Evolutionary conservation across 1,140 invertebrate genomes (phyloP).

Genomic region (Eciton burchellii): DNA sequence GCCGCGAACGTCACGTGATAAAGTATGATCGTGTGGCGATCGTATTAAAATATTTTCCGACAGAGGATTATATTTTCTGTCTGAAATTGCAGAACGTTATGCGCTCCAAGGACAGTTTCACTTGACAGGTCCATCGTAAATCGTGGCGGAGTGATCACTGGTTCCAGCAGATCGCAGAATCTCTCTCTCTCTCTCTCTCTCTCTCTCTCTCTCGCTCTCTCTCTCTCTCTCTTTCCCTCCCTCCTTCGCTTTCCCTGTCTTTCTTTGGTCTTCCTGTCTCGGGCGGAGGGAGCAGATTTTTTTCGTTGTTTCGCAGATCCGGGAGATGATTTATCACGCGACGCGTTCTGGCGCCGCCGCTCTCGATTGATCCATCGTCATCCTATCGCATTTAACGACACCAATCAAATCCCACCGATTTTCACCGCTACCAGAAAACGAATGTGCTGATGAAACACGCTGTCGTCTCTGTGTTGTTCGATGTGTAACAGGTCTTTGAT

Average conservation of each 20-base stretch:
- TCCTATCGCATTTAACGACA: conserved; percentile 54
- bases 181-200: neutral
- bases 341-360: conserved; percentile 40
- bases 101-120: conserved; percentile 21
- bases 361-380: conserved; percentile 64
- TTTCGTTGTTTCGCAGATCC: conserved; percentile 20
- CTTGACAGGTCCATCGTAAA: conserved; percentile 32
- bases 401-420: conserved; percentile 59
- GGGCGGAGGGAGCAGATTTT: conserved; percentile 37
- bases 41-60: conserved; percentile 5
- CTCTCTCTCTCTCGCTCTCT: no score
- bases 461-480: conserved; percentile 72
- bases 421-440: conserved; percentile 67
- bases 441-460: conserved; percentile 70
- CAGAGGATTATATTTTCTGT: conserved; percentile 16
- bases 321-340: conserved; percentile 7
- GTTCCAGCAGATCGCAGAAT: conserved; percentile 84
- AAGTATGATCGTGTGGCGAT: neutral
- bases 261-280: neutral
- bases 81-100: neutral
- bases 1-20: neutral
- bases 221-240: neutral
- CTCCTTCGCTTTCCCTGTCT: no score
- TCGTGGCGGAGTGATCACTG: conserved; percentile 50
- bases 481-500: conserved; percentile 72